These are phyloP conservation scores for Gambusia yucatana DNA, from an alignment of 2,797 vertebrate species.

Conservation along the genomic window DNA sequence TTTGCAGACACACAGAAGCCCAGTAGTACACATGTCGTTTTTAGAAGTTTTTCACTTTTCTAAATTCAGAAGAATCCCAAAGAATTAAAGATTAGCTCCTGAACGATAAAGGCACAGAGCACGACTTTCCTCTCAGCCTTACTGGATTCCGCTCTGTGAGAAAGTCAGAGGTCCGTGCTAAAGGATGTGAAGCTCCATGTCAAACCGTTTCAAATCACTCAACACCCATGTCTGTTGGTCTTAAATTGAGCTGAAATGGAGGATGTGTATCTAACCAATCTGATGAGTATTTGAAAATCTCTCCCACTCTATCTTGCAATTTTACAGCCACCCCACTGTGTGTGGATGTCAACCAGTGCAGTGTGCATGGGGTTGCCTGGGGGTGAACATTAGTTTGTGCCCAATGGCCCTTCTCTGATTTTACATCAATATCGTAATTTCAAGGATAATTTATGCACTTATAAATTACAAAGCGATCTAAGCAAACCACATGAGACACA, in stretches of 20 bases:
- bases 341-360: conserved; percentile 49
- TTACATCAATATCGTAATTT: conserved; percentile 80
- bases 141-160: conserved; percentile 70
- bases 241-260: conserved; percentile 56
- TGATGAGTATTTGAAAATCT: conserved; percentile 62
- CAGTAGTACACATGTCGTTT: conserved; percentile 9
- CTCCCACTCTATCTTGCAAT: conserved; percentile 37
- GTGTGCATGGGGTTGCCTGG: conserved; percentile 63
- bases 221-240: conserved; percentile 65
- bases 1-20: conserved; percentile 32
- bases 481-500: conserved; percentile 68
- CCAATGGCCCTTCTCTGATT: conserved; percentile 77
- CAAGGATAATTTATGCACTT: conserved; percentile 79
- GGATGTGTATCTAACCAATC: conserved; percentile 70
- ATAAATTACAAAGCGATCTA: conserved; percentile 79
- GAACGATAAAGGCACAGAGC: conserved; percentile 53
- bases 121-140: conserved; percentile 55
- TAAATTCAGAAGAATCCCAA: conserved; percentile 36
- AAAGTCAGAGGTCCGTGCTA: conserved; percentile 60
- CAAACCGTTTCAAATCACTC: conserved; percentile 68
- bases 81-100: conserved; percentile 58
- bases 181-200: conserved; percentile 59
- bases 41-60: conserved; percentile 33
- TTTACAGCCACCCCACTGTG: conserved; percentile 57
- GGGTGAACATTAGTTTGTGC: conserved; percentile 66